Conservation (phyloP, 1,140 invertebrate genomes). For the Rhynchophorus ferrugineus region DNA sequence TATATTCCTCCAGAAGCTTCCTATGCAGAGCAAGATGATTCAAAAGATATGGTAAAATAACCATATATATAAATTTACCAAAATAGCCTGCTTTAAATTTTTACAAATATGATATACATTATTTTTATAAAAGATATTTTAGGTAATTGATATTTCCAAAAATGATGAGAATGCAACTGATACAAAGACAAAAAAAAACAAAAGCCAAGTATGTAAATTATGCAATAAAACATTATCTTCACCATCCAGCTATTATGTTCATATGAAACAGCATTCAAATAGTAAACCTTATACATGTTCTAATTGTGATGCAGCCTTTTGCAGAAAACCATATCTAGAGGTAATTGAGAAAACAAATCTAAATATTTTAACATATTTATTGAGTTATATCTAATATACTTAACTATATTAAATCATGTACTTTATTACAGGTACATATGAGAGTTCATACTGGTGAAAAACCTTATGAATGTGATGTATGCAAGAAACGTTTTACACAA, state of each 20-base stretch:
- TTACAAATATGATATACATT: neutral
- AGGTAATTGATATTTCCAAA: neutral
- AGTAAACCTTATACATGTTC: constrained; percentile 74
- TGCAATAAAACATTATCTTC: constrained; percentile 69
- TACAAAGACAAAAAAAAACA: constrained; percentile 30
- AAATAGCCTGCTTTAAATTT: neutral
- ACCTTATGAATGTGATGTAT: constrained; percentile 70
- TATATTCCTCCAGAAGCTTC: neutral
- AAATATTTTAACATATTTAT: neutral
- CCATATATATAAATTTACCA: too few relatives aligned
- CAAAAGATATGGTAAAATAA: neutral
- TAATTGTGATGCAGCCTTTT: constrained; percentile 56
- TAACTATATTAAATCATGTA: neutral
- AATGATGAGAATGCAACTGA: neutral
- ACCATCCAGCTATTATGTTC: constrained; percentile 68
- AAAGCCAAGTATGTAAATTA: constrained; percentile 65
- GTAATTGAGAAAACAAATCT: constrained; percentile 22
- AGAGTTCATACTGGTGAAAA: constrained; percentile 70
- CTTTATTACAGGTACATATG: constrained; percentile 51
- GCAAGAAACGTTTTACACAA: constrained; percentile 68
- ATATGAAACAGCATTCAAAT: constrained; percentile 71
- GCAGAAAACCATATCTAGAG: constrained; percentile 58
- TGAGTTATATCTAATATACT: neutral
- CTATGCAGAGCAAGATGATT: neutral
- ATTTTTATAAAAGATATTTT: neutral